Base-by-base conservation (phyloP, 1,140 invertebrate species). In the Pseudomyrmex concolor region DNA sequence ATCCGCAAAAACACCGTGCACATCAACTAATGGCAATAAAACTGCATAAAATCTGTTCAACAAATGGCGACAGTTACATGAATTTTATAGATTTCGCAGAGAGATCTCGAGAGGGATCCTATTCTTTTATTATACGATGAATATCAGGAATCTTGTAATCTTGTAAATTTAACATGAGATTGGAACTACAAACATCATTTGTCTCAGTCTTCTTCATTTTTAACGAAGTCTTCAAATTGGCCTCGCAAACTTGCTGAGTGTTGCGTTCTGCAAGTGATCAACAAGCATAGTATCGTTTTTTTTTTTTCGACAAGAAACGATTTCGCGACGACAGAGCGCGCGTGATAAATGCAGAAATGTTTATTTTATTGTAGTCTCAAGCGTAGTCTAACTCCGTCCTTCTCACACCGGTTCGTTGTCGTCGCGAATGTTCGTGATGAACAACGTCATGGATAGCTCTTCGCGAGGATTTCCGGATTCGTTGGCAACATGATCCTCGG, bases 381-480 rank as follows among this genome's bases (percentile, higher is more conserved):
- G 34, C 5, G 1, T 7, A 34, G 25, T 25, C 22, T 25, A 25
- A 25, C 5, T 34, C 5, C 34, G 34, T 34, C 5, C 34, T 7
- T 34, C 34, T 92, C 88, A 93, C 34, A 92, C 89, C 0, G 90
- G 90, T 50, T 91, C 91, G 13, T 89, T 88, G 5, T 84, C 89
- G 54, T 93, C 92, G 55, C 90, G 91, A 15, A 94, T 89, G 0
- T 91, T 90, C 66, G 91, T 34, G 34, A 34, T 34, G 5, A 34
- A 90, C 57, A 93, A 70, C 2, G 92, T 90, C 88, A 93, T 91
- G 2, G 92, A 90, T 55, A 92, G 91, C 5, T 94, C 93, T 5
- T 93, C 91, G 0, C 67, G 89, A 48, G 57, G 71, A 17, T 84
- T 34, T 0, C 85, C n/a, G 9, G 84, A 48, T 19, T 89, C 91